These are phyloP conservation scores for Brachionus rotundiformis DNA, from an alignment of 1,140 invertebrate species.

Conservation along the genomic window DNA sequence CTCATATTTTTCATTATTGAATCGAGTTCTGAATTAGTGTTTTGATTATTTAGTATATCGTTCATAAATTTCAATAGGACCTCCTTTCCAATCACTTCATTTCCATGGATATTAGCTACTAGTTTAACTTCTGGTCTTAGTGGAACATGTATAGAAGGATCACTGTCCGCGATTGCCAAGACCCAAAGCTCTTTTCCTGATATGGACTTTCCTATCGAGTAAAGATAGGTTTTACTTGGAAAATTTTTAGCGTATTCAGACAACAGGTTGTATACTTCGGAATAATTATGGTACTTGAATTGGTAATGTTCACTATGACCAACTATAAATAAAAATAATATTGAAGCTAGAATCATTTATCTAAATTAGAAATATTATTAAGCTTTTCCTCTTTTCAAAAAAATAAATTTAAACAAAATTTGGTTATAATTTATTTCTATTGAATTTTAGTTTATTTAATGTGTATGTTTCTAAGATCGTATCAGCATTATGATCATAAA, in stretches of 20 bases:
- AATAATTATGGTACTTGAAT: conserved; percentile 37
- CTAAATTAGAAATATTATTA: neutral
- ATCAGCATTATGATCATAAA: neutral
- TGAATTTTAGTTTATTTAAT: neutral
- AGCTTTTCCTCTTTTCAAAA: neutral
- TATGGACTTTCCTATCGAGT: conserved; percentile 82
- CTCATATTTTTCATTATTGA: conserved; percentile 74
- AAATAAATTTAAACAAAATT: neutral
- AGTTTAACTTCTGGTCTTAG: conserved; percentile 78
- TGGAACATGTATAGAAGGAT: neutral
- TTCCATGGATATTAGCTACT: conserved; percentile 87
- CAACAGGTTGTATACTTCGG: neutral
- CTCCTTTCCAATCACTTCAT: conserved; percentile 82
- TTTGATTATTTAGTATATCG: conserved; percentile 78
- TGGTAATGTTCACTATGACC: neutral
- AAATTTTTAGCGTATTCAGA: conserved; percentile 65
- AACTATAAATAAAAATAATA: neutral
- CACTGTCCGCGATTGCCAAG: neutral
- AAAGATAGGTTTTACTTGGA: conserved; percentile 78
- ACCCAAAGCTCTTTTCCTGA: conserved; percentile 60
- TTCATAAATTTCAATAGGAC: conserved; percentile 79
- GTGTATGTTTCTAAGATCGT: neutral
- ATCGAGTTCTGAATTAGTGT: conserved; percentile 70
- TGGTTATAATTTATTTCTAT: neutral
- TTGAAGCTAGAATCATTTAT: neutral